Evolutionary conservation across 2,888 invertebrate species (phyloP), one percentile per base, ranked within the genome.

Genomic region (Baronia brevicornis): DNA sequence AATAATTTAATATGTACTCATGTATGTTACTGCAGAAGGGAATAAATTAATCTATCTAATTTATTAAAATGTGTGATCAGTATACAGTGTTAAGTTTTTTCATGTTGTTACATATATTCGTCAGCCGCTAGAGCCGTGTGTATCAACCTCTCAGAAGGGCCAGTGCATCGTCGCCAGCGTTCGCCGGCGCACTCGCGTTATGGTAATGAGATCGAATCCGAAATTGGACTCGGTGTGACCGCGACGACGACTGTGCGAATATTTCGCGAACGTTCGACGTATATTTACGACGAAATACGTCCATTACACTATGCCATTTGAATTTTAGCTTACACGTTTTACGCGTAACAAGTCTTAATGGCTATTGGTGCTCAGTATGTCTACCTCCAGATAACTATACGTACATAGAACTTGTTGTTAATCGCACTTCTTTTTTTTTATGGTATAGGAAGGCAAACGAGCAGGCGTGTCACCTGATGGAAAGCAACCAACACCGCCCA

Each of bases 161-260:
- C 60, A 57, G 53, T 55, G 57, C 57, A 55, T 46, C 44, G 48
- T 43, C 39, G 38, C 27, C 31, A 37, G 42, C 50, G 49, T 46
- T 46, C 48, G 53, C 46, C 57, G 44, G 34, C 39, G 60, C 74
- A 68, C 72, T 73, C 61, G 65, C 68, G 60, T 61, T 78, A 79
- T 80, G 79, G 63, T 77, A 80, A 80, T 80, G 65, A 62, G 71
- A 72, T 78, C 62, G 71, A 66, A 70, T 70, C 64, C 70, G 54
- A 74, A 78, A 79, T 79, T 75, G 79, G 75, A 72, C 60, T 68
- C 70, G 47, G 54, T 58, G 54, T 60, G 48, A 46, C 55, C 67
- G 60, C 62, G 52, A 46, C 55, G 66, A 60, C 62, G 52, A 51
- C 54, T 54, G 51, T 43, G 41, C 39, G 47, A 51, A 56, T 60